phyloP scores from a whole-genome alignment of 2,113 vertebrate genomes.

The Phasianus colchicus region DNA sequence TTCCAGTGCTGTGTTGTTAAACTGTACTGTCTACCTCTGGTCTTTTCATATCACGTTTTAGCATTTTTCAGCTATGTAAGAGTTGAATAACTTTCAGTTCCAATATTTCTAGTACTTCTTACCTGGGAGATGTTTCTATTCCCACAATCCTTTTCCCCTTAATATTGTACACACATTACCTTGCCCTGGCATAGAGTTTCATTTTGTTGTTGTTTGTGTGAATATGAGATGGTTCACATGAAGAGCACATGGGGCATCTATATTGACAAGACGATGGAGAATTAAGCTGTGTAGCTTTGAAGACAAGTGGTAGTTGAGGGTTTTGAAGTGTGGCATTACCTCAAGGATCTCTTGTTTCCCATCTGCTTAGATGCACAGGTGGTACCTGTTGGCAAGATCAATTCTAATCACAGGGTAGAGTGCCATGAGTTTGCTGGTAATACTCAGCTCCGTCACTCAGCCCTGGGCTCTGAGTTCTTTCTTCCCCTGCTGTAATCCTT shows the following conservation, averaged over 20 bases:
- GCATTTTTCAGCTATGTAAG: background rate
- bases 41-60: background rate
- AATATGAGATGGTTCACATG: background rate
- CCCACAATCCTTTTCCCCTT: background rate
- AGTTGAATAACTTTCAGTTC: background rate
- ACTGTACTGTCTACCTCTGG: background rate
- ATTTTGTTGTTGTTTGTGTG: slow-evolving; percentile 21
- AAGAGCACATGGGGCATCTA: background rate
- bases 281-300: slow-evolving; percentile 41
- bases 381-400: slow-evolving; percentile 50
- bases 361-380: slow-evolving; percentile 27
- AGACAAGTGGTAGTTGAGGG: slow-evolving; percentile 50
- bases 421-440: slow-evolving; percentile 12
- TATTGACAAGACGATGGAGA: slow-evolving; percentile 38
- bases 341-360: slow-evolving; percentile 54
- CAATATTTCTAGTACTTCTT: background rate
- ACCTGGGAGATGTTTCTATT: background rate
- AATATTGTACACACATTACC: background rate
- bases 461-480: background rate
- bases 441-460: slow-evolving; percentile 27
- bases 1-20: background rate
- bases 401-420: slow-evolving; percentile 13
- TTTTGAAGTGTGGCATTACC: slow-evolving; percentile 55
- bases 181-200: background rate
- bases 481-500: slow-evolving; percentile 22